These are phyloP conservation scores for Propithecus coquereli DNA, from an alignment of 2,113 vertebrate species.

Conservation along the genomic window DNA sequence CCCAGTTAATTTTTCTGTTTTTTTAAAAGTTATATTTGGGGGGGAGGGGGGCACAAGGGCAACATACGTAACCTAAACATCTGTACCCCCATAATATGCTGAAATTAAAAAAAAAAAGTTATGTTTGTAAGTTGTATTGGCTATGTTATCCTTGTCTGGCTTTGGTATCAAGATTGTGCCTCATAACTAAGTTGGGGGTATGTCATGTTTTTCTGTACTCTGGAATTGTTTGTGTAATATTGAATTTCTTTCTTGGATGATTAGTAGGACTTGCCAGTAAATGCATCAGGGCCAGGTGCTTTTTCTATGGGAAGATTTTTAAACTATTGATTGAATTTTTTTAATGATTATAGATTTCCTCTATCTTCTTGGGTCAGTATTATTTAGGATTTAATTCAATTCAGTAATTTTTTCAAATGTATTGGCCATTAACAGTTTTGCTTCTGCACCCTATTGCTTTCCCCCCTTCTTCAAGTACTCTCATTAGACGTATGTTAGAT, in stretches of 20 bases:
- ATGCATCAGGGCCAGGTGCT: neutral
- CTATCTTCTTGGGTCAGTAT: neutral
- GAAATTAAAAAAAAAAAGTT: too few species aligned
- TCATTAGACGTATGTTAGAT: neutral
- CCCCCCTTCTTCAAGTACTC: neutral
- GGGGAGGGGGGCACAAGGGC: too few species aligned
- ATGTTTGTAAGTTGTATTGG: neutral
- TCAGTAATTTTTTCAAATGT: neutral
- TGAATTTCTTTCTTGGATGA: neutral
- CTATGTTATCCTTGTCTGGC: neutral
- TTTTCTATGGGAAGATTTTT: constrained; percentile 19
- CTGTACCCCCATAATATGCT: too few species aligned
- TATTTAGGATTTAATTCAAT: constrained; percentile 13
- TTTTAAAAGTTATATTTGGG: neutral
- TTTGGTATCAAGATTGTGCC: neutral
- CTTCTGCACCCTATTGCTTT: neutral
- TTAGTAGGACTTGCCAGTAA: neutral
- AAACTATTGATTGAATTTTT: constrained; percentile 14
- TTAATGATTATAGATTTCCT: neutral
- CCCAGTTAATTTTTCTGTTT: too few species aligned
- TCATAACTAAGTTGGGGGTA: neutral
- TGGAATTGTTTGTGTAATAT: neutral
- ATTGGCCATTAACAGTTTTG: neutral
- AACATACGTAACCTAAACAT: too few species aligned
- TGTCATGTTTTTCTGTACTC: neutral